phyloP scores from a whole-genome alignment of 2,113 vertebrate species.

The Podilymbus podiceps region DNA sequence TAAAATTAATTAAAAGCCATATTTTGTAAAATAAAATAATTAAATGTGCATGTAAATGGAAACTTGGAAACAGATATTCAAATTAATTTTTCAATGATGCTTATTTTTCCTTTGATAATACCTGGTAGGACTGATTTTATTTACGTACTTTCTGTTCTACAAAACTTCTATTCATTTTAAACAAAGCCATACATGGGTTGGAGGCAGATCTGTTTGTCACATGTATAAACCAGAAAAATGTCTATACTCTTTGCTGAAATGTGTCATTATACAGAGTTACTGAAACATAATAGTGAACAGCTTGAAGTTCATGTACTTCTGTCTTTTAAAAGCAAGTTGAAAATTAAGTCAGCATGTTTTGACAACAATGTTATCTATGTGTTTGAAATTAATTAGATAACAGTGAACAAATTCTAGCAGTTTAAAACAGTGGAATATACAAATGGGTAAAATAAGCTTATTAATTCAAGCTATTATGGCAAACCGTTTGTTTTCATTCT shows the following conservation, averaged over 20 bases:
- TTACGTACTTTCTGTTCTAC: neutral
- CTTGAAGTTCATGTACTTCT: slow-evolving; percentile 17
- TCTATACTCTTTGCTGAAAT: neutral
- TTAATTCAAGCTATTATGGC: neutral
- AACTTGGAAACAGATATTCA: neutral
- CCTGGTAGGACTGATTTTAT: neutral
- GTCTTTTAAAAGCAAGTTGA: neutral
- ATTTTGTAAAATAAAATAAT: neutral
- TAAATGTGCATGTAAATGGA: neutral
- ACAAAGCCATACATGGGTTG: neutral
- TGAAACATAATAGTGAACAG: neutral
- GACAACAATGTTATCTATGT: neutral
- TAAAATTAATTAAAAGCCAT: neutral
- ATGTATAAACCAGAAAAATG: neutral
- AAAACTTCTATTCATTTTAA: neutral
- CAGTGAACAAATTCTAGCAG: neutral
- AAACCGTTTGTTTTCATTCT: neutral
- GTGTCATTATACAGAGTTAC: neutral
- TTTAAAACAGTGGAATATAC: neutral
- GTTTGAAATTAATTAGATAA: slow-evolving; percentile 25
- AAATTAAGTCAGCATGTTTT: slow-evolving; percentile 31
- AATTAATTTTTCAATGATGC: neutral
- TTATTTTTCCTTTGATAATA: neutral
- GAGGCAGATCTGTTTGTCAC: neutral
- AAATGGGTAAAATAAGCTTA: neutral